Evolutionary conservation across 2,888 invertebrate species (phyloP), one percentile per base, ranked within the genome.

Genomic region (Vesta saturnalis): DNA sequence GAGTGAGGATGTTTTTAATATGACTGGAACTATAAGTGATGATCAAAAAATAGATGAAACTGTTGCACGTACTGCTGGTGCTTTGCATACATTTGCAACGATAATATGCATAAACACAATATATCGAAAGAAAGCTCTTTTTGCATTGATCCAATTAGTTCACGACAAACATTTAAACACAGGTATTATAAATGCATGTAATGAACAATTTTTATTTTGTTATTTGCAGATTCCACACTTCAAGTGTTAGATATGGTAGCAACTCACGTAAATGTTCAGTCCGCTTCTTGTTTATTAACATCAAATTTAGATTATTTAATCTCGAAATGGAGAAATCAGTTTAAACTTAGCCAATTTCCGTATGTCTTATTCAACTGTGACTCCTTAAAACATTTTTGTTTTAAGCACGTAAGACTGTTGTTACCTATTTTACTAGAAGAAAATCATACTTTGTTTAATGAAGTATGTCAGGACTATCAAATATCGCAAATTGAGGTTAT

Each of bases 31-130:
- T 30, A 76, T 81, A 56, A 82, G 81, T 43, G 83, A 85, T 62
- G 81, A 84, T 39, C 83, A 87, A 74, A 74, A 85, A 57, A 83
- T 84, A 69, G 90, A 91, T 76, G 91, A 92, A 81, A 83, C 83
- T 1, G 82, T 84, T 0, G 89, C 89, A 70, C 84, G 89, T 77
- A 87, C 88, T 0, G 82, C 86, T 0, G 88, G 88, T 46, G 86
- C 88, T 5, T 81, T 91, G 15, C 87, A 90, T 57, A 85, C 86
- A 23, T 85, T 88, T 69, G 83, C 85, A 14, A 83, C 86, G 10
- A 77, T 91, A 2, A 86, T 89, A 21, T 84, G 86, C 39, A 82
- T 85, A 1, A 89, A 86, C 73, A 85, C 85, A 35, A 81, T 83
- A 3, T 84, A 87, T 73, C 83, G 88, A 47, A 87, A 86, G 71